Evolutionary conservation across 1,140 invertebrate species (phyloP), one percentile per base, ranked within the genome.

Genomic region (Aphidius ervi): DNA sequence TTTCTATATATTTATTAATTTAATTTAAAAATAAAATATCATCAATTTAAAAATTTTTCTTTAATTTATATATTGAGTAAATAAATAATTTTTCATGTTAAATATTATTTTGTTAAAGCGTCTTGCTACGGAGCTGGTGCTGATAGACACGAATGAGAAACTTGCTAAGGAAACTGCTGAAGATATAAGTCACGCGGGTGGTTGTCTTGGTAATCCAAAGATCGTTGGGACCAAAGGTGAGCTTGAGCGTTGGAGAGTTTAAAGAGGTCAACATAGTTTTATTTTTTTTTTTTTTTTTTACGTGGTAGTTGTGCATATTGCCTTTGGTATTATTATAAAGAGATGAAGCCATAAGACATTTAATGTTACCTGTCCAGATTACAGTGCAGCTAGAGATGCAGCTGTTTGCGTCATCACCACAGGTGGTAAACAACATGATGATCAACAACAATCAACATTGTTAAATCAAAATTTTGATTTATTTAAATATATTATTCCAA

Each of bases 391-490:
- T 6, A 82, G 79, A 56, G 81, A 81, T 9, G 86, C 85, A 8
- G 76, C 81, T 39, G 70, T 87, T 3, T 84, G 82, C 63, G 82
- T 87, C 23, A 81, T 87, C 42, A 84, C 84, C n/a, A 82, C 84
- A 40, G 85, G 85, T 31, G 82, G 74, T 31, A 72, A 76, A 42
- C 80, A 83, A 68, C 69, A 76, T 50, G 77, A 82, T 62, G 77
- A 82, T 62, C 81, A 31, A 31, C 75, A 78, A 10, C 65, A 77
- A n/a, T 68, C 74, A 31, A 73, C 74, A 56, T 63, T 85, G 58
- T 79, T 86, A 7, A 75, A 85, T 63, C 70, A 79, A 42, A 87
- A 85, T 71, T 74, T 83, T 16, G 78, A 82, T 57, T 82, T 84
- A 65, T 84, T 86, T 68, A 85, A 84, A 68, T 71, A 67, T 9